Percentiles rank a stretch among this genome's conserved stretches.
These are phyloP conservation scores for Nemapogon koenigi DNA, from an alignment of 2,888 invertebrate species.

Conservation along the genomic window DNA sequence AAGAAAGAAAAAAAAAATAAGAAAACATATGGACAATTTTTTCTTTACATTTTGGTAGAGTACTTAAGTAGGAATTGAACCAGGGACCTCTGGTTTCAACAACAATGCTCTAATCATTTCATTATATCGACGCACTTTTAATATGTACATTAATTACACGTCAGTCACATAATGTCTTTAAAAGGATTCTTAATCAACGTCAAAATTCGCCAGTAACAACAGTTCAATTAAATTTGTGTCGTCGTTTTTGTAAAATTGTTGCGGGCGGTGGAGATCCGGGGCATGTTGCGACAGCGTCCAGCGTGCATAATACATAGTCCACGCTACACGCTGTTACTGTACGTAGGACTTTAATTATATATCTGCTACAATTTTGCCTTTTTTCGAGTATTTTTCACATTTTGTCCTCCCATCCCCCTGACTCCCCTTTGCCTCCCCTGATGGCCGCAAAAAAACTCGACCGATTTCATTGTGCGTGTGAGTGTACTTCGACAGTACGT, in stretches of 20 bases:
- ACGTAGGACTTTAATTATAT: constrained; percentile 63
- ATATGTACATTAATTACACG: too few species aligned
- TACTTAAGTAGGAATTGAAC: too few species aligned
- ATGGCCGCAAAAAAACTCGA: constrained; percentile 42
- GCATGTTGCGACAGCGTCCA: constrained; percentile 41
- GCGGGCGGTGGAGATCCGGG: constrained; percentile 18
- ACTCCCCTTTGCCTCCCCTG: constrained; percentile 22
- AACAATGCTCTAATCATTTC: too few species aligned
- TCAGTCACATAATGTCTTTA: too few species aligned
- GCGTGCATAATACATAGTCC: constrained; percentile 55
- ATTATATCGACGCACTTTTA: too few species aligned
- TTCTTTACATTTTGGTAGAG: too few species aligned
- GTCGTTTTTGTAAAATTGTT: constrained; percentile 21
- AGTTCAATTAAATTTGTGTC: constrained; percentile 37
- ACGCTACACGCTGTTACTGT: constrained; percentile 48
- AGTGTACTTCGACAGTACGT: constrained; percentile 8
- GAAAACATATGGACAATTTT: too few species aligned
- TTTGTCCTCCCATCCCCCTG: constrained; percentile 44
- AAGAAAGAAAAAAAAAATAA: too few species aligned
- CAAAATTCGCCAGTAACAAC: too few species aligned
- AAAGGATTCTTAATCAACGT: too few species aligned
- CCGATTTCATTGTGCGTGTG: constrained; percentile 11
- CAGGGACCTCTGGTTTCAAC: too few species aligned
- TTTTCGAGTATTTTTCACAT: constrained; percentile 68
- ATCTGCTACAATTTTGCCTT: constrained; percentile 66